Base-by-base conservation (phyloP, 2,797 vertebrate genomes). In the Cynodonichthys magdalenae region DNA sequence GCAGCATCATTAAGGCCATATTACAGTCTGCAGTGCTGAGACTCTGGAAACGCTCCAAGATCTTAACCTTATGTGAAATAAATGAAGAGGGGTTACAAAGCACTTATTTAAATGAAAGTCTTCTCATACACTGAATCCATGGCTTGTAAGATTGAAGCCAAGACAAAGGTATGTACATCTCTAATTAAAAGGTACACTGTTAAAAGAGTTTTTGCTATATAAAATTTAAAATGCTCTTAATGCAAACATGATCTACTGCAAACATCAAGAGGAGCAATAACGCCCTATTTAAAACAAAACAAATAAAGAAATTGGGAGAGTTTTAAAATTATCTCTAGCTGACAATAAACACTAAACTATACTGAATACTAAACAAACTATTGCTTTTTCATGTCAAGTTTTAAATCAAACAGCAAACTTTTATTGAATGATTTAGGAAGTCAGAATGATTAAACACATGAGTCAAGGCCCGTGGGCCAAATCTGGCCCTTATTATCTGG, bases 71-170 rank as follows among this genome's bases (percentile, higher is more conserved):
- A 39, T 20, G 50, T 18, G 15, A 47, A 45, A 45, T 14, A 49
- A 55, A 53, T 52, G 31, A 59, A 59, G 29, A 31, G 15, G 6
- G 15, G 29, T 58, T 53, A 15, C 17, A 53, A 53, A 54, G 47
- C 11, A 20, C 44, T 62, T 54, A 12, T 63, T 60, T 17, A 59
- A 27, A 12, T 20, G 17, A 39, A 53, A 46, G 41, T 28, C 12
- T 63, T 36, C 3, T 8, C 6, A 45, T 17, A 11, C 5, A 27
- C 15, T 49, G 63, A 50, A 53, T 3, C 18, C 3, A 29, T 18
- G 14, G 27, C 11, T 24, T 20, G 24, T 49, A n/a, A 48, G 31
- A n/a, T 29, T 14, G 1, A 24, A 53, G 17, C 11, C 6, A n/a
- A 31, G 17, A 19, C n/a, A 19, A 36, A n/a, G 12, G 31, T 19